phyloP scores from a whole-genome alignment of 1,140 invertebrate genomes.

The Pogonus chalceus region DNA sequence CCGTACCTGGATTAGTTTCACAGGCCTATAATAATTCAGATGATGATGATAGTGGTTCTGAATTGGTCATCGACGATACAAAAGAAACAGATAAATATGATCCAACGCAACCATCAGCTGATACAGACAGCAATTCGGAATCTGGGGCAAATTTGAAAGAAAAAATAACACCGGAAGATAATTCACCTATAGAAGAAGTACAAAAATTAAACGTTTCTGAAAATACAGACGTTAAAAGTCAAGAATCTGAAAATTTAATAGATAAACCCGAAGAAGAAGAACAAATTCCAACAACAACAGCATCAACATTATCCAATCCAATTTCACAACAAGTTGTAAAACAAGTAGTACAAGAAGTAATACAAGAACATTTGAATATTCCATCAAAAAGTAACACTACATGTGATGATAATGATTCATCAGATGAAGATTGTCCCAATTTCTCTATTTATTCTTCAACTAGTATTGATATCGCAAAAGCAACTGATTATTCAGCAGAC shows the following conservation, averaged over 20 bases:
- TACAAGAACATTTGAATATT: not conserved
- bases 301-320: not conserved
- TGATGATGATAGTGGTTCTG: constrained; percentile 46
- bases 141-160: constrained; percentile 9
- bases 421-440: constrained; percentile 67
- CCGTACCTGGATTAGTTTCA: constrained; percentile 43
- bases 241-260: not conserved
- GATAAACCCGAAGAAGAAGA: constrained; percentile 11
- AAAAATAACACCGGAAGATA: no score
- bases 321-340: constrained; percentile 17
- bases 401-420: constrained; percentile 43
- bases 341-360: constrained; percentile 15
- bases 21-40: constrained; percentile 12
- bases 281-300: constrained; percentile 16
- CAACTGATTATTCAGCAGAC: constrained; percentile 33
- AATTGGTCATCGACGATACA: constrained; percentile 54
- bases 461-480: constrained; percentile 61
- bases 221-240: not conserved
- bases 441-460: constrained; percentile 73
- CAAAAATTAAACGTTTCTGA: constrained; percentile 12
- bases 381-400: constrained; percentile 13
- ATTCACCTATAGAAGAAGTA: constrained; percentile 12
- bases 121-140: constrained; percentile 31
- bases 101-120: constrained; percentile 52
- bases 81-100: constrained; percentile 45